Evolutionary conservation across 1,140 invertebrate species (phyloP).

Genomic region (Heliconius himera): DNA sequence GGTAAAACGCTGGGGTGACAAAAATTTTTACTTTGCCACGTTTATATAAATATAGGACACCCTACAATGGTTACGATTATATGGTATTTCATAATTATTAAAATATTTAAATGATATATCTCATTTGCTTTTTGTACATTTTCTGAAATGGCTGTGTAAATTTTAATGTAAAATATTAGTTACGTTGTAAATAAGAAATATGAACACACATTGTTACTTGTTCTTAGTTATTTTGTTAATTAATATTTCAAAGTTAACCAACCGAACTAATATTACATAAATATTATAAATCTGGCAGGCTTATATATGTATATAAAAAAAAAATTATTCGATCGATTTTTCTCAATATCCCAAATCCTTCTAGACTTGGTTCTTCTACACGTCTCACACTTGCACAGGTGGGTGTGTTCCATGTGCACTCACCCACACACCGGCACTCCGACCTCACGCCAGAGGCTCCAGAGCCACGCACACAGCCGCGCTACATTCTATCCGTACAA

Average conservation of each 20-base stretch:
- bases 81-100: background rate
- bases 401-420: conserved; percentile 71
- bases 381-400: conserved; percentile 62
- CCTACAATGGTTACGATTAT: background rate
- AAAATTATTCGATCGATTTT: background rate
- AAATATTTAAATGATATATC: background rate
- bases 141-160: too few relatives aligned
- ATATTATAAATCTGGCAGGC: too few relatives aligned
- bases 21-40: conserved; percentile 40
- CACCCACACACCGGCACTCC: conserved; percentile 64
- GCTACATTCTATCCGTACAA: conserved; percentile 60
- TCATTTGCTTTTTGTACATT: too few relatives aligned
- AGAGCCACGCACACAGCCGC: conserved; percentile 65
- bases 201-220: too few relatives aligned
- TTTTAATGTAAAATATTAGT: too few relatives aligned
- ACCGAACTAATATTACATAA: too few relatives aligned
- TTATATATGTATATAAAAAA: background rate
- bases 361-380: conserved; percentile 51
- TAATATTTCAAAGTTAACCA: too few relatives aligned
- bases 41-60: background rate
- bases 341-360: conserved; percentile 36
- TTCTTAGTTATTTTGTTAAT: too few relatives aligned
- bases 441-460: conserved; percentile 59
- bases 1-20: conserved; percentile 68
- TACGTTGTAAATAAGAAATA: too few relatives aligned